phyloP scores from a whole-genome alignment of 2,113 vertebrate genomes.

The Crotophaga sulcirostris region DNA sequence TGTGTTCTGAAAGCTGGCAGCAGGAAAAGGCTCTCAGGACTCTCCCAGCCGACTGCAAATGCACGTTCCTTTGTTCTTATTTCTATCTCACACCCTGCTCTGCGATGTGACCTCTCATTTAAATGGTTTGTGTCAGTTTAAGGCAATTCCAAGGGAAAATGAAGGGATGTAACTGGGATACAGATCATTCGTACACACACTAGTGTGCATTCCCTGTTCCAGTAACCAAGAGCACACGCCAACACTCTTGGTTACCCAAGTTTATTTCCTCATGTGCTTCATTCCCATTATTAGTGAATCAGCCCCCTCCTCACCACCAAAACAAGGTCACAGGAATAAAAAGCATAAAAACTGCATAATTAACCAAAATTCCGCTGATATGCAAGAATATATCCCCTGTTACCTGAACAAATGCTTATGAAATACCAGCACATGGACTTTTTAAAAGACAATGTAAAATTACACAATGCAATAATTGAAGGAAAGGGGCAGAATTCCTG shows the following conservation, averaged over 20 bases:
- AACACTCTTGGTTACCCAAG: not conserved
- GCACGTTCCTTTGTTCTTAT: not conserved
- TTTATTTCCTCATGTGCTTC: not conserved
- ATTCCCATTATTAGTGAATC: not conserved
- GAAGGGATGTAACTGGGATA: not conserved
- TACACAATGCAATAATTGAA: not conserved
- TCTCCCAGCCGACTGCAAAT: not conserved
- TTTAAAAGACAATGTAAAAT: not conserved
- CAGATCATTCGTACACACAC: not conserved
- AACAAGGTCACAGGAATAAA: not conserved
- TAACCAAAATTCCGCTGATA: not conserved
- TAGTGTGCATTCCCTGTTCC: too few species aligned
- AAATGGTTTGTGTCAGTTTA: not conserved
- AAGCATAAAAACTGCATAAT: not conserved
- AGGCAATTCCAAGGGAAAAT: not conserved
- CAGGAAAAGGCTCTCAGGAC: not conserved
- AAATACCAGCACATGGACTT: not conserved
- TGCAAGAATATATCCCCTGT: not conserved
- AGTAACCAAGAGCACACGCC: not conserved
- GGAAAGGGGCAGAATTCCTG: not conserved
- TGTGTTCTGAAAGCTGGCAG: not conserved
- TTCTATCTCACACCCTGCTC: not conserved
- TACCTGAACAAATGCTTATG: not conserved
- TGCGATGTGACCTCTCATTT: not conserved
- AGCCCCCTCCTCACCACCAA: not conserved